Evolutionary conservation across 1,140 invertebrate species (phyloP), one percentile per base, ranked within the genome.

Genomic region (Rhynchophorus ferrugineus): DNA sequence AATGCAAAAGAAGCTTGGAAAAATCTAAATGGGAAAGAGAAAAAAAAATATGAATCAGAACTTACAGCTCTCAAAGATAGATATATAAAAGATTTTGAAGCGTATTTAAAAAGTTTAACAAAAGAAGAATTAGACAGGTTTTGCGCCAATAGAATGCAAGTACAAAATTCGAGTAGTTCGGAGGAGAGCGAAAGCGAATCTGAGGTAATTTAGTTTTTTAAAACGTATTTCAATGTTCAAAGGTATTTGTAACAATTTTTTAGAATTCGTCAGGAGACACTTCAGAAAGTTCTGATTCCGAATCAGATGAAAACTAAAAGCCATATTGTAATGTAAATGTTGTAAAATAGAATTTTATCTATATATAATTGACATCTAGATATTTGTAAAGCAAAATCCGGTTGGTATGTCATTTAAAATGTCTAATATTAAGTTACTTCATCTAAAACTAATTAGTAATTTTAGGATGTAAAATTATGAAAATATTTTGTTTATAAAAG

Each of bases 61-160:
- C 52, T 70, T 8, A 49, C 52, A 11, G 59, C 66, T 24, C 54
- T 66, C 5, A 69, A 68, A 43, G 46, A 69, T 17, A 63, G 64
- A 37, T 74, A 75, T 55, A 71, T 72, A 38, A 59, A 65, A 34
- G 68, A 71, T 8, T 69, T 72, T 52, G 66, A 73, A 48, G 66
- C 67, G 36, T 75, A 73, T 50, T 53, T 73, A n/a, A 68, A 68
- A 49, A 71, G 66, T 49, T 49, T 71, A 17, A 58, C 59, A 9
- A 68, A 66, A 50, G 65, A 70, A 19, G 61, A 70, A 42, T 51
- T 71, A 21, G 63, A 65, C 38, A 57, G 54, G 44, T 69, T 64
- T 48, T 69, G 44, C 22, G 51, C 44, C 8, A 54, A 35, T 11
- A 49, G 41, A 36, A 43, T 11, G 17, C 3, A 33, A 2, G 45